Percentiles rank a stretch among this genome's conserved stretches.
Conservation (phyloP, 1,140 invertebrate species). For the Drosophila parvula region DNA sequence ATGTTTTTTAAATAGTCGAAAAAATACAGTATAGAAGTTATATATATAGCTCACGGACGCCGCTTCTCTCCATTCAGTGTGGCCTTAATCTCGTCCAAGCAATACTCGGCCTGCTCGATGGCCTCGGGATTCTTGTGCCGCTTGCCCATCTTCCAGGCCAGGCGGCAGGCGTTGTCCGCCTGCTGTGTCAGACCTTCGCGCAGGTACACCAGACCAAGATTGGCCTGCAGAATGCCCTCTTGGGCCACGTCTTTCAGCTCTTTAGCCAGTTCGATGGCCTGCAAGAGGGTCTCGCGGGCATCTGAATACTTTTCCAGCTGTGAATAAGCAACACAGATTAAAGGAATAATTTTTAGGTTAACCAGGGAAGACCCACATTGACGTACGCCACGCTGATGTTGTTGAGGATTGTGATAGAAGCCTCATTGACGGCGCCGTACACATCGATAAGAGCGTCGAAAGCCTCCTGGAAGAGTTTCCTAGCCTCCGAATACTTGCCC, state of each 20-base stretch:
- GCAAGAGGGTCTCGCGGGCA: slow-evolving; percentile 89
- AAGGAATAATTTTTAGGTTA: too few relatives aligned
- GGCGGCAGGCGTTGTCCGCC: slow-evolving; percentile 89
- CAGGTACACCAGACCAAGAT: slow-evolving; percentile 92
- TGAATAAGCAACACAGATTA: not conserved
- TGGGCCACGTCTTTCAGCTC: slow-evolving; percentile 87
- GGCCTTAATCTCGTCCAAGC: slow-evolving; percentile 87
- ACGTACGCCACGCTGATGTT: slow-evolving; percentile 92
- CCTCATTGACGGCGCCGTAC: slow-evolving; percentile 88
- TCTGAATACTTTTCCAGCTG: slow-evolving; percentile 87
- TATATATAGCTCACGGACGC: slow-evolving; percentile 8
- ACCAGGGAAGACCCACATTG: slow-evolving; percentile 55
- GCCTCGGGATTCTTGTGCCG: slow-evolving; percentile 87
- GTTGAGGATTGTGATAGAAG: slow-evolving; percentile 92
- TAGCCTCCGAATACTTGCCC: slow-evolving; percentile 87
- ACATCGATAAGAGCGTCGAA: slow-evolving; percentile 88
- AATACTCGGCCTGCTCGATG: slow-evolving; percentile 88
- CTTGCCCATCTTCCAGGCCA: slow-evolving; percentile 89
- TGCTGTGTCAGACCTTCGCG: slow-evolving; percentile 88
- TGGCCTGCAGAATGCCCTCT: slow-evolving; percentile 91
- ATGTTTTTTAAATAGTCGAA: slow-evolving; percentile 36
- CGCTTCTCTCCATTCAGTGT: slow-evolving; percentile 33
- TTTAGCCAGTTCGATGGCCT: slow-evolving; percentile 89
- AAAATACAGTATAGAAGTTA: slow-evolving; percentile 32
- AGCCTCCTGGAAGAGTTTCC: slow-evolving; percentile 88